Conservation (phyloP, 1,140 invertebrate species). For the Stegodyphus dumicola region DNA sequence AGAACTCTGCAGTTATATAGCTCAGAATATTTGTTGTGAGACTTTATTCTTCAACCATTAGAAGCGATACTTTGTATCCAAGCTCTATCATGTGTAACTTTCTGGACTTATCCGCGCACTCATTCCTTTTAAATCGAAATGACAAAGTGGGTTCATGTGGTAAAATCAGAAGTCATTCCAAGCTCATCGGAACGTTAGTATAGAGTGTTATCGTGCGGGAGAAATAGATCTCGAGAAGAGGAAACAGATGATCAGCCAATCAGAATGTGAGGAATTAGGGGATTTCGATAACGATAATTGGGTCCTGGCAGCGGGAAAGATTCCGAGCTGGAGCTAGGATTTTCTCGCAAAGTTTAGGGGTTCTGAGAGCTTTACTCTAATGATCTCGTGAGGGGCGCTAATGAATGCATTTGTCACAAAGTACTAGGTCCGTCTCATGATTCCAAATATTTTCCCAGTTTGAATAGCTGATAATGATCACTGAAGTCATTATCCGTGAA, state of each 20-base stretch:
- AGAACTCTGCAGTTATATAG: too few species aligned
- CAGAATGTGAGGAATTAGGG: conserved; percentile 54
- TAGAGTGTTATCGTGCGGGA: conserved; percentile 10
- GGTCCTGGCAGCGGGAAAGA: conserved; percentile 4
- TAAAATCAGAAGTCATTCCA: conserved; percentile 22
- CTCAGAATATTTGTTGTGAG: too few species aligned
- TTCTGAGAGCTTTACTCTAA: conserved; percentile 23
- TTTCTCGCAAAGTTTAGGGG: conserved; percentile 6
- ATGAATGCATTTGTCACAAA: conserved; percentile 54
- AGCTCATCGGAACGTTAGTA: conserved; percentile 9
- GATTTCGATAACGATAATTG: conserved; percentile 58
- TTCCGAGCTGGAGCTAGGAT: not conserved
- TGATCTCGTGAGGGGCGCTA: conserved; percentile 31
- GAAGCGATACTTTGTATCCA: too few species aligned
- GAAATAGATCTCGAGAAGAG: conserved; percentile 15
- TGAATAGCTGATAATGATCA: not conserved
- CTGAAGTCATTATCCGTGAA: not conserved
- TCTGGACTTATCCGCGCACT: too few species aligned
- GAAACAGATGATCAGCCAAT: conserved; percentile 51
- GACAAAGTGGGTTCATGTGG: not conserved
- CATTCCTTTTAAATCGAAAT: conserved; percentile 15
- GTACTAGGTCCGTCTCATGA: not conserved
- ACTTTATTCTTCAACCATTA: too few species aligned
- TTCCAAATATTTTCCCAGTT: conserved; percentile 35
- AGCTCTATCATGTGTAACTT: too few species aligned